These are phyloP conservation scores for Tamias sibiricus DNA, from an alignment of 2,113 vertebrate genomes.

Conservation along the genomic window DNA sequence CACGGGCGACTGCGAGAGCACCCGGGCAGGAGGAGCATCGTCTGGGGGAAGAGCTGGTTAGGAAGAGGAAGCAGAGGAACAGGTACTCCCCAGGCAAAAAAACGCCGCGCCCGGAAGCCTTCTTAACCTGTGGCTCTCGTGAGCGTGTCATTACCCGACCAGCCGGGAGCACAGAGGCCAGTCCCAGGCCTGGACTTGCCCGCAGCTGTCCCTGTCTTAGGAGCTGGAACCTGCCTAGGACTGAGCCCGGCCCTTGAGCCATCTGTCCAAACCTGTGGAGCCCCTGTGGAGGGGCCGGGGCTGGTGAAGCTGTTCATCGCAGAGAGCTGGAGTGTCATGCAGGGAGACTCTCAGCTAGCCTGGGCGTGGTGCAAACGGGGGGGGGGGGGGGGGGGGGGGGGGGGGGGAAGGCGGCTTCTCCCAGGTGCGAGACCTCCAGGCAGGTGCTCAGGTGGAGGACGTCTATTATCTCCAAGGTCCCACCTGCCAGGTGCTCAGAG, in stretches of 20 bases:
- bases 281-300: background rate
- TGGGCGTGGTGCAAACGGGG: background rate
- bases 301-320: background rate
- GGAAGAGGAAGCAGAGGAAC: background rate
- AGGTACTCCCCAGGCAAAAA: background rate
- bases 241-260: background rate
- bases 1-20: background rate
- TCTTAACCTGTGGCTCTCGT: fast-evolving
- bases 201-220: background rate
- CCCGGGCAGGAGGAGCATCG: no score
- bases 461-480: background rate
- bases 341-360: background rate
- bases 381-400: no score
- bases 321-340: background rate
- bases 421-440: no score
- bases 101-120: background rate
- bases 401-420: background rate
- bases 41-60: no score
- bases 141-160: no score
- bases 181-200: background rate
- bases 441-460: background rate
- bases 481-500: no score
- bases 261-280: background rate
- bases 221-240: background rate
- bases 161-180: background rate